Conservation (phyloP, 2,888 invertebrate genomes). For the Thalpophila matura region DNA sequence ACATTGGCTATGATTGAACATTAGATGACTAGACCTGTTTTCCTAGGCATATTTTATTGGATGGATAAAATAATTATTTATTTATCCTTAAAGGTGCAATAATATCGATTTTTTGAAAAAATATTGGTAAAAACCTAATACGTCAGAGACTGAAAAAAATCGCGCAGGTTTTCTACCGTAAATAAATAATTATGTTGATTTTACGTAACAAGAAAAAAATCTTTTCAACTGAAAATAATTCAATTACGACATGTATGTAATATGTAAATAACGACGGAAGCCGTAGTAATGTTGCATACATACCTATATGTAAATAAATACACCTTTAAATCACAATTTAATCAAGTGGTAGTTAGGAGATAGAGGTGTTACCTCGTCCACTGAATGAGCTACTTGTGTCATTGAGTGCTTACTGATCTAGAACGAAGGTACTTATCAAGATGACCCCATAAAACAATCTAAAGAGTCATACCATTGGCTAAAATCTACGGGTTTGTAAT, state of each 20-base stretch:
- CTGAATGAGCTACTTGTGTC: background rate
- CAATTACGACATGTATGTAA: background rate
- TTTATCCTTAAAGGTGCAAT: background rate
- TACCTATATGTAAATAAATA: too few relatives aligned
- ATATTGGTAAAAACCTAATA: too few relatives aligned
- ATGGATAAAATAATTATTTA: background rate
- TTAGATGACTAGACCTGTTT: too few relatives aligned
- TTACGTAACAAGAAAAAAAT: background rate
- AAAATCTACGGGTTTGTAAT: constrained; percentile 10
- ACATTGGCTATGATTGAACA: background rate
- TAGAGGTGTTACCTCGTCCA: background rate
- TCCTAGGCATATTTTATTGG: background rate
- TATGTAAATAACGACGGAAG: too few relatives aligned
- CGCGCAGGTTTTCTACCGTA: background rate
- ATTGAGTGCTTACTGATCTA: background rate
- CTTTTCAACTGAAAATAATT: background rate
- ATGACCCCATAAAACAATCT: constrained; percentile 4
- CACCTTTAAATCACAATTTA: background rate
- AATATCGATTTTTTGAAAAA: too few relatives aligned
- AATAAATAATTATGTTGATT: constrained; percentile 7
- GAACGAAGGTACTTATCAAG: constrained; percentile 1
- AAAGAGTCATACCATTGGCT: background rate
- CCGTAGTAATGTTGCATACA: too few relatives aligned
- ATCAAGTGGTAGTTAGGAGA: background rate
- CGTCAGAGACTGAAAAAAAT: background rate